Base-by-base conservation (phyloP, 2,113 vertebrate genomes). In the Chamaetylas fuelleborni region DNA sequence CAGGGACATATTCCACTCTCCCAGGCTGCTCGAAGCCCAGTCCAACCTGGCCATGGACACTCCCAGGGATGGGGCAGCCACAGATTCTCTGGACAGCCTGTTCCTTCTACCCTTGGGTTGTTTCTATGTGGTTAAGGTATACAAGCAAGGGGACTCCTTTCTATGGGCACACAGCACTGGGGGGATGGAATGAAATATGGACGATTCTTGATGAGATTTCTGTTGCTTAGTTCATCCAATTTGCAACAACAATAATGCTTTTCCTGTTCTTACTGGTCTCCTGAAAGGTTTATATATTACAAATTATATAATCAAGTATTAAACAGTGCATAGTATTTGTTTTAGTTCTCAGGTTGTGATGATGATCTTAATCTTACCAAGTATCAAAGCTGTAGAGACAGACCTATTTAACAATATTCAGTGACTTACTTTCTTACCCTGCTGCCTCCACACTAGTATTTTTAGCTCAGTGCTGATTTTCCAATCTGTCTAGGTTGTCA, bases 401-500 rank as follows among this genome's bases (percentile, higher is more conserved):
- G 54, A 71, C 61, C 47, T 47, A 23, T 64, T 78, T 93, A 91
- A 91, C 78, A 90, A 34, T 48, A 82, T 33, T 51, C 90, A 72
- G 34, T 48, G 91, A 81, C 42, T 81, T 50, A 64, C 33, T 86
- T 79, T 62, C 66, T 91, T 90, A 84, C 47, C 50, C 69, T 94
- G 31, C 92, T 87, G 65, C 92, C 95, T 93, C 79, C 89, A 71
- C 58, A 77, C 23, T 23, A 31, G 67, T 93, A 96, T 96, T 97
- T 97, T 96, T 95, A 95, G 82, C 72, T 94, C 36, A 54, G 69
- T 64, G 65, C 81, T 83, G 86, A 90, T 95, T 88, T 94, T 70
- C 71, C 87, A 78, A 78, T 88, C 91, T 87, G 85, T 92, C 73
- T 81, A 84, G 84, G 57, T 31, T 95, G 90, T 93, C 88, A 92